phyloP scores from a whole-genome alignment of 2,113 vertebrate species.

The Scatophagus argus region DNA sequence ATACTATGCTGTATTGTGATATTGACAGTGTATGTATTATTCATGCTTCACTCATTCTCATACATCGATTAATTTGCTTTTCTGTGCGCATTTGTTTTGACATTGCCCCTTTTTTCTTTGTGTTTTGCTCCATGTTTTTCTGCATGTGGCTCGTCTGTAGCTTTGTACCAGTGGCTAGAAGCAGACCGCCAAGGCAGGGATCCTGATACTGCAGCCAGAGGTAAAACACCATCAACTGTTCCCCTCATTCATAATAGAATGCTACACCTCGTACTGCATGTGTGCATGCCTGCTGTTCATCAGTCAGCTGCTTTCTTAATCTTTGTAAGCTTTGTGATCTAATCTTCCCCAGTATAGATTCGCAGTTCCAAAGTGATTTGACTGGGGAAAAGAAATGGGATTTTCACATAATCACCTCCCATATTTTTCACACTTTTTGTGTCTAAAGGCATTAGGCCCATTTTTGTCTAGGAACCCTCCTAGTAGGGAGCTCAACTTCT shows the following conservation, averaged over 20 bases:
- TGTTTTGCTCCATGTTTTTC: slow-evolving; percentile 81
- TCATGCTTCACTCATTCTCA: slow-evolving; percentile 52
- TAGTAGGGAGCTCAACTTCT: not conserved
- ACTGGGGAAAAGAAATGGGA: not conserved
- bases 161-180: slow-evolving; percentile 96
- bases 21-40: slow-evolving; percentile 11
- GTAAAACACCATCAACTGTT: slow-evolving; percentile 78
- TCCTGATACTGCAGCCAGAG: slow-evolving; percentile 88
- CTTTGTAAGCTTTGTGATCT: not conserved
- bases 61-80: slow-evolving; percentile 61
- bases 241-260: not conserved
- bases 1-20: slow-evolving; percentile 32
- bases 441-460: not conserved
- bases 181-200: slow-evolving; percentile 93
- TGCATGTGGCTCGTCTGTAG: slow-evolving; percentile 87
- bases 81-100: slow-evolving; percentile 63
- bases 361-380: not conserved
- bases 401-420: not conserved
- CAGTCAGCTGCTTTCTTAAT: not conserved
- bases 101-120: slow-evolving; percentile 58
- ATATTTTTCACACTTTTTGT: not conserved
- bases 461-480: not conserved
- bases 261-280: not conserved
- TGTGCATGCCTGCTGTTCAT: not conserved
- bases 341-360: not conserved